Conservation (phyloP, 2,797 vertebrate genomes). For the Gallirallus australis region DNA sequence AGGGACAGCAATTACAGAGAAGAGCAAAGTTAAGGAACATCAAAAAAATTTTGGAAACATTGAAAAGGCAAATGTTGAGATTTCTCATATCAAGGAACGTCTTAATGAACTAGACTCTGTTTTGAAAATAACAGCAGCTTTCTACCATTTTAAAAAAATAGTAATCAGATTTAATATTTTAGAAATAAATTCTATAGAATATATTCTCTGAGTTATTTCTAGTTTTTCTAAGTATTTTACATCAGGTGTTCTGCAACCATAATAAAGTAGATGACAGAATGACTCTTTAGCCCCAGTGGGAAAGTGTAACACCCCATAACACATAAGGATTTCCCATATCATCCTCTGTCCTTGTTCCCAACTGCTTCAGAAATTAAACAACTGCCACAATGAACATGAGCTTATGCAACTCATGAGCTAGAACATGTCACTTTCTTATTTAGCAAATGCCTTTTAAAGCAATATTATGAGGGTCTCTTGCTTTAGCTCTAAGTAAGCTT, state of each 20-base stretch:
- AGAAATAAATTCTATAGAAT: conserved; percentile 69
- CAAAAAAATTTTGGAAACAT: neutral
- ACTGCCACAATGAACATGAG: neutral
- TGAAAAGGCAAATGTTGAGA: neutral
- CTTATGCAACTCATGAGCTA: neutral
- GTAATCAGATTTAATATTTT: conserved; percentile 50
- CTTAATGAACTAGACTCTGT: neutral
- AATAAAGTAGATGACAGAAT: neutral
- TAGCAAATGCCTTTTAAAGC: conserved; percentile 1
- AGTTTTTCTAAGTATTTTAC: conserved; percentile 50
- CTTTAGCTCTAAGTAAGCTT: neutral
- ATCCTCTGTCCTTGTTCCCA: neutral
- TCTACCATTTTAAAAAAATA: conserved; percentile 67
- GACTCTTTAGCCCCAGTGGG: neutral
- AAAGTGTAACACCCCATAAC: neutral
- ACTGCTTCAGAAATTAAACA: neutral
- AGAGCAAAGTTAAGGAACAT: neutral
- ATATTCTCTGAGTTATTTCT: conserved; percentile 64
- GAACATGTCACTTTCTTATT: neutral
- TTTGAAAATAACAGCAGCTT: conserved; percentile 62
- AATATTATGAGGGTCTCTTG: neutral
- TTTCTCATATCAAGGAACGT: neutral
- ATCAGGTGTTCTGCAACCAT: conserved; percentile 8
- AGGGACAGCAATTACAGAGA: neutral
- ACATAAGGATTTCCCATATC: neutral